Conservation (phyloP, 1,140 invertebrate species). For the Palaemon carinicauda region DNA sequence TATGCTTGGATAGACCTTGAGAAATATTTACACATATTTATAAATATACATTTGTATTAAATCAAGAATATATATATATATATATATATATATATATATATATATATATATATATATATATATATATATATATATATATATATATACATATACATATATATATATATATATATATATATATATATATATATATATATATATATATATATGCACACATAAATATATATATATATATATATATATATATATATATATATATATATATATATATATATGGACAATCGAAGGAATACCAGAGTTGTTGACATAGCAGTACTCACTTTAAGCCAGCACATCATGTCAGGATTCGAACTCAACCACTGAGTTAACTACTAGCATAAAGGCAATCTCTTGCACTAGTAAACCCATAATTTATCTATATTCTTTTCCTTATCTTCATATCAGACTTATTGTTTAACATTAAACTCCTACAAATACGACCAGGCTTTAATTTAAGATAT, state of each 20-base stretch:
- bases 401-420: no score
- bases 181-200: neutral
- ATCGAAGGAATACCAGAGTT: neutral
- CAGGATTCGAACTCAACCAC: no score
- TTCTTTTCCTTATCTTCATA: no score
- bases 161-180: neutral
- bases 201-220: neutral
- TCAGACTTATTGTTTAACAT: no score
- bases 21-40: neutral
- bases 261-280: no score
- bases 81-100: conserved; percentile 6
- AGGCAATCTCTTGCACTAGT: no score
- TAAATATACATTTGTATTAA: neutral
- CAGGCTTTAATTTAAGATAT: no score
- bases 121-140: neutral
- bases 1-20: neutral
- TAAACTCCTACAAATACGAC: no score
- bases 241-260: neutral
- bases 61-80: neutral
- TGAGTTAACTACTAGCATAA: no score
- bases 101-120: conserved; percentile 6
- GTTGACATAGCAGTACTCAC: neutral
- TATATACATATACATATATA: neutral
- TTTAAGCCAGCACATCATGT: no score
- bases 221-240: neutral